Conservation (phyloP, 2,888 invertebrate species). For the Cephus pygmeus region DNA sequence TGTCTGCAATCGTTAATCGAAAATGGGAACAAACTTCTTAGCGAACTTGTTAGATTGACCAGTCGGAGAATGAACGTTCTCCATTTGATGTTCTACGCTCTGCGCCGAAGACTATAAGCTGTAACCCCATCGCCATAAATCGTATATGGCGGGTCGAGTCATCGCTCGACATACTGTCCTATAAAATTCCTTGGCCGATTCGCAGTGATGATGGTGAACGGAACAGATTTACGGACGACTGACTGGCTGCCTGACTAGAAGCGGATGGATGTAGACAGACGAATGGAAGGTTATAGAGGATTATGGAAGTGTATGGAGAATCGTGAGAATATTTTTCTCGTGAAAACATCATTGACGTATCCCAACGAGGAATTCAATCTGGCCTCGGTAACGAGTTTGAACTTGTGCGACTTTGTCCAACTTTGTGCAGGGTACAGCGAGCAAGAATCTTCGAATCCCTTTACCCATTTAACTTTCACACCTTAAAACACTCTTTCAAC, state of each 20-base stretch:
- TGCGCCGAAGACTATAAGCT: constrained; percentile 10
- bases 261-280: background rate
- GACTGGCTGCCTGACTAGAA: background rate
- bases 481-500: background rate
- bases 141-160: constrained; percentile 38
- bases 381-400: background rate
- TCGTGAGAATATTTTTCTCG: background rate
- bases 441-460: background rate
- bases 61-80: background rate
- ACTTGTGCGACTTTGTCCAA: background rate
- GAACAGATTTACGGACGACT: background rate
- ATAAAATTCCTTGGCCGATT: constrained; percentile 25
- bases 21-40: constrained; percentile 33
- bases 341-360: background rate
- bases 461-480: background rate
- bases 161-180: constrained; percentile 37
- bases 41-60: background rate
- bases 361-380: background rate
- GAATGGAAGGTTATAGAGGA: background rate
- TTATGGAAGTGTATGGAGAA: background rate
- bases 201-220: background rate
- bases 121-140: constrained; percentile 34
- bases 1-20: constrained; percentile 28
- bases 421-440: background rate
- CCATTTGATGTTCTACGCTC: background rate